phyloP scores from a whole-genome alignment of 2,113 vertebrate species.

The Centropristis striata region DNA sequence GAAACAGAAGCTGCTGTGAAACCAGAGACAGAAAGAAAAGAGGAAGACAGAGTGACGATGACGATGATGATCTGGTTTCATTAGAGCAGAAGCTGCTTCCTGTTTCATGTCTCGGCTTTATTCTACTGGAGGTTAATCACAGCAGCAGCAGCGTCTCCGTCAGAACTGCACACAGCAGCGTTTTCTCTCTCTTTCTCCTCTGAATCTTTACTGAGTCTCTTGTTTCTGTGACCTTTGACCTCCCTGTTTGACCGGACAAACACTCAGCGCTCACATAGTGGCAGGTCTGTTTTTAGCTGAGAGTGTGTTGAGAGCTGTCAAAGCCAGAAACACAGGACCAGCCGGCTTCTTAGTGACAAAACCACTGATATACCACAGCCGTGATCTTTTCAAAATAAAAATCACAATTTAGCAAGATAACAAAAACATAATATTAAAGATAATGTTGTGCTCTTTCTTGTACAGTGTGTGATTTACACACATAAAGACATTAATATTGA shows the following conservation, averaged over 20 bases:
- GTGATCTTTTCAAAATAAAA: too few relatives aligned
- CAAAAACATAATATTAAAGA: too few relatives aligned
- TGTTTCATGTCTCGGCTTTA: constrained; percentile 23
- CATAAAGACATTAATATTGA: too few relatives aligned
- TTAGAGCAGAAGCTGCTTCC: constrained; percentile 19
- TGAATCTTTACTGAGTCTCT: background rate
- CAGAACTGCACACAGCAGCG: constrained; percentile 3
- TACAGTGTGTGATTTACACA: too few relatives aligned
- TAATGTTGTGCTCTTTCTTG: too few relatives aligned
- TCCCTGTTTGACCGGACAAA: background rate
- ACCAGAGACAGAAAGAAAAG: background rate
- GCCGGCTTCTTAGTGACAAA: too few relatives aligned
- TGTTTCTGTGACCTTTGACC: constrained; percentile 15
- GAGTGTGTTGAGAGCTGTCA: background rate
- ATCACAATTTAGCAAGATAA: too few relatives aligned
- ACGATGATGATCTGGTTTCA: too few relatives aligned
- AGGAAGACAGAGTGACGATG: background rate
- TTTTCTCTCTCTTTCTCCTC: background rate
- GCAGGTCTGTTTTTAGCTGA: constrained; percentile 23
- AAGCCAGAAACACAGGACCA: background rate
- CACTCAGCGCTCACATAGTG: background rate
- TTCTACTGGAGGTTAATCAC: constrained; percentile 42
- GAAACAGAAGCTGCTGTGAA: background rate
- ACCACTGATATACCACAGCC: too few relatives aligned
- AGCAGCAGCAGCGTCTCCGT: background rate